Percentiles rank a stretch among this genome's conserved stretches.
Evolutionary conservation across 2,113 vertebrate species (phyloP).

Genomic region (Chamaetylas fuelleborni): DNA sequence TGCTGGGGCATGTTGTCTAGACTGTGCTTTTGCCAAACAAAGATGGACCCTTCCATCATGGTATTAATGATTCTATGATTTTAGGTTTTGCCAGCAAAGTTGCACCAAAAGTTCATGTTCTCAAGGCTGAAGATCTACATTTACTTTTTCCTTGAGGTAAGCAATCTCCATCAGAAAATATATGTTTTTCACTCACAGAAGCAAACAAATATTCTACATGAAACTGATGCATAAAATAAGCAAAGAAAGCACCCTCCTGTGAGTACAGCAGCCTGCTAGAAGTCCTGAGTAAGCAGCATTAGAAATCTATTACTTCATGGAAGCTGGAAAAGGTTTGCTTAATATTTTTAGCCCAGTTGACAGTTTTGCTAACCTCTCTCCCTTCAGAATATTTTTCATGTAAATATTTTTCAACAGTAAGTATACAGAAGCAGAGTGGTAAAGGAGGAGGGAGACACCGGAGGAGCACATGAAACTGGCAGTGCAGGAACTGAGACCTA

Average conservation of each 20-base stretch:
- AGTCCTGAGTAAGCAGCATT: neutral
- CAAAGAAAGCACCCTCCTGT: neutral
- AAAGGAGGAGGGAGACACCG: neutral
- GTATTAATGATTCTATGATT: neutral
- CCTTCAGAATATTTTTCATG: neutral
- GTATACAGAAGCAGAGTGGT: neutral
- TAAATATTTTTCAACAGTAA: neutral
- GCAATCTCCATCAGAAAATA: neutral
- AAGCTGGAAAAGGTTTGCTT: neutral
- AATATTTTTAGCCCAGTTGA: neutral
- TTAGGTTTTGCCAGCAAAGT: neutral
- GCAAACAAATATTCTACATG: neutral
- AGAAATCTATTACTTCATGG: neutral
- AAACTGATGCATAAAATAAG: neutral
- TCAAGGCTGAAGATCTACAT: neutral
- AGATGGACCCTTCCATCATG: neutral
- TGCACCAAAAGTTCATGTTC: neutral
- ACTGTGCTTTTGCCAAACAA: neutral
- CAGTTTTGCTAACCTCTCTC: conserved; percentile 9
- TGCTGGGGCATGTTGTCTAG: neutral
- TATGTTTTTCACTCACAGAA: neutral
- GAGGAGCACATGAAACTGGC: neutral
- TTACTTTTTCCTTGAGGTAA: neutral
- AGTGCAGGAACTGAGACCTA: neutral
- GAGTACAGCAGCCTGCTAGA: neutral